Base-by-base conservation (phyloP, 2,888 invertebrate genomes). In the Gandaritis pyraliata region DNA sequence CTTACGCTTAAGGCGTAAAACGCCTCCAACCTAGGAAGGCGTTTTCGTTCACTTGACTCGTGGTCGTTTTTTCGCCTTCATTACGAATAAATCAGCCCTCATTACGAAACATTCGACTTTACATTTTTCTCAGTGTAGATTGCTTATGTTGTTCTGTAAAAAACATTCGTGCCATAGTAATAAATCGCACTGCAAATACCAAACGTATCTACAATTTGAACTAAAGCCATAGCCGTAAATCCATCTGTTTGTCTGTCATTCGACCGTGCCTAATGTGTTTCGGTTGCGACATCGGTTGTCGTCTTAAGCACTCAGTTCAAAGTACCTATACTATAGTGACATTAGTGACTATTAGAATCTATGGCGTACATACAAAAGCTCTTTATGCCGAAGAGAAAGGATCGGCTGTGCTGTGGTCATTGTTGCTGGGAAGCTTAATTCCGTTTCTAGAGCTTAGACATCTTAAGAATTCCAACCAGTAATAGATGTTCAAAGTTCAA, bases 191-290 rank as follows among this genome's bases (percentile, higher is more conserved):
- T 41, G 13, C 36, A 63, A 63, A 59, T 64, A 57, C 65, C 50
- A 58, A 61, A 61, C 46, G 61, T 52, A 61, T 51, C 61, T 57
- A 60, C 57, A 50, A 64, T 58, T 61, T 59, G 64, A 61, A 57
- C 63, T 51, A 51, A 57, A 71, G 73, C 74, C 66, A 69, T 60
- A 65, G 69, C 69, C 75, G 77, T 84, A 84, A 84, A 85, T 84
- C 78, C 73, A 75, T 81, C 78, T 70, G 77, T 78, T 74, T 72
- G 78, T 78, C 77, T 76, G 78, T 80, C 80, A 76, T 67, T 78
- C 73, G 62, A 62, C 68, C 71, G 66, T 60, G 52, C 67, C 71
- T 74, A 73, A 75, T 74, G 74, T 69, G 72, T 69, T 73, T 70
- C 65, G 68, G 70, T 78, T 78, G 70, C 72, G 66, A 74, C 75